phyloP scores from a whole-genome alignment of 2,113 vertebrate genomes.

The Larimichthys crocea region DNA sequence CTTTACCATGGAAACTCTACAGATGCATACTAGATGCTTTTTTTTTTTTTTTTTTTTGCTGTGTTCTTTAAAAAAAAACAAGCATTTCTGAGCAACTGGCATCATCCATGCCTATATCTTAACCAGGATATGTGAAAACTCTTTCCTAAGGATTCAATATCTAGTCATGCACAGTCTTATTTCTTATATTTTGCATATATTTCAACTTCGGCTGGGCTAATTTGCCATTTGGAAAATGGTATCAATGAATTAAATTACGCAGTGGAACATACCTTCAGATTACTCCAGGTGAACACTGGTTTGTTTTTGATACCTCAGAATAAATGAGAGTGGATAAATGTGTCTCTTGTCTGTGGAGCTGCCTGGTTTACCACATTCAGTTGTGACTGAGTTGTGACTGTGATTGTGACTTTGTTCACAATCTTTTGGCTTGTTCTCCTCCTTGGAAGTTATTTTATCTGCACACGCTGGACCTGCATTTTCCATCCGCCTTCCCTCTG shows the following conservation, averaged over 20 bases:
- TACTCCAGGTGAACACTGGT: conserved; percentile 8
- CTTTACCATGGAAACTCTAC: background rate
- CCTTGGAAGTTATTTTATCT: conserved; percentile 42
- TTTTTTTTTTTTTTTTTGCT: too few species aligned
- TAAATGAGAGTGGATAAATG: conserved; percentile 3
- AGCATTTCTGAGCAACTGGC: background rate
- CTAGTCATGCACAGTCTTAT: background rate
- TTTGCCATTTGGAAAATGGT: conserved; percentile 16
- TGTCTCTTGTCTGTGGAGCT: background rate
- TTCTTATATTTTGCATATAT: background rate
- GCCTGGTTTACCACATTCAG: conserved; percentile 15
- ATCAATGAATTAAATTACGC: background rate
- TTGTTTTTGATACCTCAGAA: background rate
- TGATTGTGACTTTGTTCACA: conserved; percentile 6
- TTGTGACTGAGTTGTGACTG: background rate
- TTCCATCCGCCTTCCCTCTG: conserved; percentile 26
- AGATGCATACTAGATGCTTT: background rate
- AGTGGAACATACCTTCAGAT: conserved; percentile 50
- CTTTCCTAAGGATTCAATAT: background rate
- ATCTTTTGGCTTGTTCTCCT: conserved; percentile 4
- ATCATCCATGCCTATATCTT: background rate
- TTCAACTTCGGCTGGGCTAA: background rate
- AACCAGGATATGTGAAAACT: background rate
- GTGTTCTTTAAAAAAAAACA: background rate
- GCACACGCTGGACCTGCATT: conserved; percentile 20